These are phyloP conservation scores for Thunnus albacares DNA, from an alignment of 2,797 vertebrate genomes.

Conservation along the genomic window DNA sequence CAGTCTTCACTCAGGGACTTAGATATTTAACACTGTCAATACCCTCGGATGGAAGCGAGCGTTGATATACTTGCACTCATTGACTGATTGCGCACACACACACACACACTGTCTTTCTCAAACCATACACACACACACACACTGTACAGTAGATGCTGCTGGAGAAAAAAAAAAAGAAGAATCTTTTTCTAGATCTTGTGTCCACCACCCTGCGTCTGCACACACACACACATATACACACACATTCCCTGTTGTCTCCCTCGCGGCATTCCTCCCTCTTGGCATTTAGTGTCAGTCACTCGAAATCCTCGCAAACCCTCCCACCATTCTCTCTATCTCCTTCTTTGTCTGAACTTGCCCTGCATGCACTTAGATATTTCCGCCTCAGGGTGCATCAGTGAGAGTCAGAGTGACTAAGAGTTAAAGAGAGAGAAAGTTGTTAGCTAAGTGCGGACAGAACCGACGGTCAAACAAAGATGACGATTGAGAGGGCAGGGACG, in stretches of 20 bases:
- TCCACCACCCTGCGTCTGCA: neutral
- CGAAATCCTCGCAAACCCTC: constrained; percentile 75
- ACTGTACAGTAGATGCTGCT: neutral
- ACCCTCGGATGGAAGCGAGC: constrained; percentile 51
- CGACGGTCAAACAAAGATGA: constrained; percentile 61
- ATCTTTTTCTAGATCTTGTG: constrained; percentile 33
- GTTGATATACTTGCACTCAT: constrained; percentile 61
- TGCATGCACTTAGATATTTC: constrained; percentile 84
- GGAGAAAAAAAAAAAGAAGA: neutral
- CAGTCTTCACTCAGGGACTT: constrained; percentile 69
- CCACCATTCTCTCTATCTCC: constrained; percentile 73
- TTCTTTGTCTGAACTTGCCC: constrained; percentile 85
- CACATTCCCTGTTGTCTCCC: constrained; percentile 54
- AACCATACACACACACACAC: neutral
- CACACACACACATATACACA: constrained; percentile 7
- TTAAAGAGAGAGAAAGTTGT: constrained; percentile 61
- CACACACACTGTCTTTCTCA: neutral
- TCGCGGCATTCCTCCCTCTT: constrained; percentile 71
- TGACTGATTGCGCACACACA: constrained; percentile 61
- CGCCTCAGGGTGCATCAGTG: constrained; percentile 75
- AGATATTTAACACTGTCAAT: constrained; percentile 76
- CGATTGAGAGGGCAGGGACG: constrained; percentile 50
- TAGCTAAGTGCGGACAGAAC: constrained; percentile 57
- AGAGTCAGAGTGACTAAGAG: constrained; percentile 51
- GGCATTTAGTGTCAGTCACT: constrained; percentile 81